A percentile compares a stretch with the other conserved stretches of the same genome.
These are phyloP conservation scores for Tachina grossa DNA, from an alignment of 2,888 invertebrate species.

Conservation along the genomic window DNA sequence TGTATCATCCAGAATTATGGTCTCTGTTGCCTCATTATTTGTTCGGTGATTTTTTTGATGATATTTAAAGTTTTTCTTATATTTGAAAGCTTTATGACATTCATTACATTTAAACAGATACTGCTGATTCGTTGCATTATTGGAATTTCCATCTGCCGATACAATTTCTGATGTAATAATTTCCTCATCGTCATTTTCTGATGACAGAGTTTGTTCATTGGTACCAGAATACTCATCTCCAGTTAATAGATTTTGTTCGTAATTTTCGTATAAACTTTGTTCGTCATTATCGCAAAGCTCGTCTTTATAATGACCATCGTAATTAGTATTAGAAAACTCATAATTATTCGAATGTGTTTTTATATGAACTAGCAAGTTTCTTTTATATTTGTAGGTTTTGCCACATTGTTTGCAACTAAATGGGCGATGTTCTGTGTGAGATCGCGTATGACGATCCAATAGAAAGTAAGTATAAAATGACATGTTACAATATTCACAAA, in stretches of 20 bases:
- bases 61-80: not conserved
- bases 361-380: conserved; percentile 47
- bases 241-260: conserved; percentile 6
- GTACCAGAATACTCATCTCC: conserved; percentile 11
- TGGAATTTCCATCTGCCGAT: not conserved
- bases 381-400: conserved; percentile 54
- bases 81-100: conserved; percentile 21
- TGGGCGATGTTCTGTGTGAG: conserved; percentile 37
- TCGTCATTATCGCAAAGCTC: conserved; percentile 11
- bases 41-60: conserved; percentile 13
- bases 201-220: not conserved
- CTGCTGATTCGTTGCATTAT: not conserved
- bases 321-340: not conserved
- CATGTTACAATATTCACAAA: conserved; percentile 63
- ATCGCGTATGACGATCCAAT: conserved; percentile 36
- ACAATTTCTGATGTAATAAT: not conserved
- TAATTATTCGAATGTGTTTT: conserved; percentile 31
- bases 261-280: conserved; percentile 4
- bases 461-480: conserved; percentile 56
- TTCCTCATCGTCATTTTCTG: not conserved
- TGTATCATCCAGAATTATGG: conserved; percentile 17
- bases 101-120: conserved; percentile 32
- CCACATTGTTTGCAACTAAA: conserved; percentile 32
- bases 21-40: conserved; percentile 15
- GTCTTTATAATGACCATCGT: not conserved